Conservation (phyloP, 2,113 vertebrate genomes). For the Periophthalmodon schlosseri region DNA sequence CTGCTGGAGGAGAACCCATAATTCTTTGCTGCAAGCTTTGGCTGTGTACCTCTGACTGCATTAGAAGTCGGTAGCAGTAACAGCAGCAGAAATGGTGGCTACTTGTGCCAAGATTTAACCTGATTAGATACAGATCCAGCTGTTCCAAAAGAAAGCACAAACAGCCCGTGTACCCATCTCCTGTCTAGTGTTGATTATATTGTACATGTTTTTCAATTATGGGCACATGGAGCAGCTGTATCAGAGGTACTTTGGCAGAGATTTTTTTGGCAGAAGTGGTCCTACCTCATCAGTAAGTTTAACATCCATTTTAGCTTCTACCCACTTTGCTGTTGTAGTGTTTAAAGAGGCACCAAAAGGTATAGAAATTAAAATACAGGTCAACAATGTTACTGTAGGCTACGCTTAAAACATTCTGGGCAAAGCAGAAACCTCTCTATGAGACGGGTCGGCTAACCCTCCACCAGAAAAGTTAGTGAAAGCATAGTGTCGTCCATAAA, state of each 20-base stretch:
- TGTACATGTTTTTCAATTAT: constrained; percentile 25
- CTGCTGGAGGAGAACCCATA: constrained; percentile 80
- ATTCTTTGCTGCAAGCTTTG: constrained; percentile 76
- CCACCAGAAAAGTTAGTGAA: too few species aligned
- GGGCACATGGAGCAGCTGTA: not conserved
- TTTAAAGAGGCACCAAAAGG: not conserved
- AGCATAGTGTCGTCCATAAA: not conserved
- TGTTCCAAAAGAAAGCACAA: constrained; percentile 68
- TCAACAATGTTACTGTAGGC: too few species aligned
- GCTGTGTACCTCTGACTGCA: constrained; percentile 77
- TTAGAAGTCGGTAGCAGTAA: constrained; percentile 70
- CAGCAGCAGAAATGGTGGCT: constrained; percentile 57
- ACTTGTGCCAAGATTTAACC: constrained; percentile 73
- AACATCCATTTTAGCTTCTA: not conserved
- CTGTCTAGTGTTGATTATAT: constrained; percentile 32
- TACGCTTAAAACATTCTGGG: not conserved
- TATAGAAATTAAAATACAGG: not conserved
- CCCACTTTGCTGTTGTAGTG: not conserved
- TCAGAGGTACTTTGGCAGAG: constrained; percentile 15
- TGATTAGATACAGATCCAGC: constrained; percentile 75
- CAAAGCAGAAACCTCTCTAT: too few species aligned
- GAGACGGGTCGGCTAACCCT: too few species aligned
- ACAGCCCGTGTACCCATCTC: constrained; percentile 37
- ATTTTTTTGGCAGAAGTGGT: constrained; percentile 3
- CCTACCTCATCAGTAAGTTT: not conserved